phyloP scores from a whole-genome alignment of 92 coral and sea anemone genomes.

The Meandrina meandrites region DNA sequence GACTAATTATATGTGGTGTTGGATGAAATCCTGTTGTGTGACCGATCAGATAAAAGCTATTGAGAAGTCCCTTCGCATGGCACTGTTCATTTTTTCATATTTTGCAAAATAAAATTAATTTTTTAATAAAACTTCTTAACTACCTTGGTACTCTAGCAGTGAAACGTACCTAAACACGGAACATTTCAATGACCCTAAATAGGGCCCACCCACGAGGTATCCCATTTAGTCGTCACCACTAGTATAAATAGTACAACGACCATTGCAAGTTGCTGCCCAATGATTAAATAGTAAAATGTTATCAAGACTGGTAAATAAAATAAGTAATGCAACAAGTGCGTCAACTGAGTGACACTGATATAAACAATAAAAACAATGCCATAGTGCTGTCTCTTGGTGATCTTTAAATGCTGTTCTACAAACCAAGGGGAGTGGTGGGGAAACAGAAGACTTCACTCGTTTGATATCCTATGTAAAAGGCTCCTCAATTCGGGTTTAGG shows the following conservation, averaged over 20 bases:
- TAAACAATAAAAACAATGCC: conserved; percentile 22
- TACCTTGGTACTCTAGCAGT: background rate
- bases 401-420: background rate
- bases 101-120: background rate
- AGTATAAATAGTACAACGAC: conserved; percentile 1
- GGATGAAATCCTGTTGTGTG: background rate
- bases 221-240: background rate
- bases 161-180: background rate
- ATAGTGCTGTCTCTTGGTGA: background rate
- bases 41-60: background rate
- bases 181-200: background rate
- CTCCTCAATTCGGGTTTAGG: no score
- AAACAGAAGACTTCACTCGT: no score
- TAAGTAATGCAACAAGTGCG: conserved; percentile 1
- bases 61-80: background rate
- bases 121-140: background rate
- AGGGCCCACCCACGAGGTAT: background rate
- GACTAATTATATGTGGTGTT: background rate
- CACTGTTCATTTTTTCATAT: background rate
- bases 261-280: background rate
- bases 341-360: background rate
- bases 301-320: conserved; percentile 16
- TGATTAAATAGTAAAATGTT: background rate
- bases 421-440: no score
- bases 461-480: no score